Conservation (phyloP, 2,113 vertebrate genomes). For the Sapajus apella region DNA sequence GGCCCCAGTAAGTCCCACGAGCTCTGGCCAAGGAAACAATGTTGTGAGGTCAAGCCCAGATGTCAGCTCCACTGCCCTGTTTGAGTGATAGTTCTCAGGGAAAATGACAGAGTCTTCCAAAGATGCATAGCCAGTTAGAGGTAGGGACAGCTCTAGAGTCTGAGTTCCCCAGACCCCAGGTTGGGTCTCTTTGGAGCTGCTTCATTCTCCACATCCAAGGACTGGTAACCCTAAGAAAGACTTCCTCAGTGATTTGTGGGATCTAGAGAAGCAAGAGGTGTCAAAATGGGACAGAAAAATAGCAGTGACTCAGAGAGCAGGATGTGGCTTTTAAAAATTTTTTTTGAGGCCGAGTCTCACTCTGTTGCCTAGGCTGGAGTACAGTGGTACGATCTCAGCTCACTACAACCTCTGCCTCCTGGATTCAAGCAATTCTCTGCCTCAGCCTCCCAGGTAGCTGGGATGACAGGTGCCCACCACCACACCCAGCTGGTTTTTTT, state of each 20-base stretch:
- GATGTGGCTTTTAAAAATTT: no score
- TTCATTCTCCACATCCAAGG: background rate
- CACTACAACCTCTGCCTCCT: no score
- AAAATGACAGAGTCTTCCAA: background rate
- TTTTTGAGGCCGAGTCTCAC: no score
- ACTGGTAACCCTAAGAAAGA: background rate
- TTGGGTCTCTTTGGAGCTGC: background rate
- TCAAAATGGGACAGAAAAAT: background rate
- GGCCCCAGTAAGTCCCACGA: background rate
- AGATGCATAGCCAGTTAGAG: background rate
- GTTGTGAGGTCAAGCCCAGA: background rate
- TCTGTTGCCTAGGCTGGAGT: no score
- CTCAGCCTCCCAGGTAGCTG: no score
- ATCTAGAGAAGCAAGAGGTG: background rate
- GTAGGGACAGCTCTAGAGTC: background rate
- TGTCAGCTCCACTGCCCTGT: background rate
- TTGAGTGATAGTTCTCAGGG: background rate
- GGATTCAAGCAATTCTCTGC: no score
- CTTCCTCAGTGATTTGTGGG: background rate
- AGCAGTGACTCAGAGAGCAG: background rate
- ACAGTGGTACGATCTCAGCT: no score
- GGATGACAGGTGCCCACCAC: no score
- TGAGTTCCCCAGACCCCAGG: accelerated
- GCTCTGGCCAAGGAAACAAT: background rate
- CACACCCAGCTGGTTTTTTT: no score